A percentile compares a stretch with the other conserved stretches of the same genome.
phyloP scores from a whole-genome alignment of 35 echinoderm and acorn worm species.

The Heliocidaris tuberculata region DNA sequence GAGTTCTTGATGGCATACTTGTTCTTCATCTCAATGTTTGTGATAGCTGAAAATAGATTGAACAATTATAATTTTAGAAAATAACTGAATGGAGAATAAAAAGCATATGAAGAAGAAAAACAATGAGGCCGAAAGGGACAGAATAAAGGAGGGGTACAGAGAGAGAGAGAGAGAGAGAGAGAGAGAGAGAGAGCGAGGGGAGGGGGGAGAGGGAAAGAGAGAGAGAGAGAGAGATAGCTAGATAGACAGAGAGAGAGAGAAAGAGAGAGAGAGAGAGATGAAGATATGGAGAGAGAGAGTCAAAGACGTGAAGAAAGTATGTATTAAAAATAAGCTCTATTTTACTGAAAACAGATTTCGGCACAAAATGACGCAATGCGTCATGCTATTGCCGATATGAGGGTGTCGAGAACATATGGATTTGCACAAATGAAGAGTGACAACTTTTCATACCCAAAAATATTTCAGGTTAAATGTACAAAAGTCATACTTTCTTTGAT shows the following conservation, averaged over 20 bases:
- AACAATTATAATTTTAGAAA: background rate
- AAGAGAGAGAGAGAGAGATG: too few species aligned
- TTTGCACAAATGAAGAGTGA: too few species aligned
- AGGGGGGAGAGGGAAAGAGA: background rate
- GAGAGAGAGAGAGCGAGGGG: background rate
- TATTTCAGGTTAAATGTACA: too few species aligned
- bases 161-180: background rate
- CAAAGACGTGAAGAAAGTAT: too few species aligned
- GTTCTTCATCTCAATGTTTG: slow-evolving; percentile 19
- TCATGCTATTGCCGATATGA: background rate
- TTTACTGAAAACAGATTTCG: background rate
- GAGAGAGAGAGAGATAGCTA: background rate
- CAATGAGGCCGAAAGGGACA: background rate
- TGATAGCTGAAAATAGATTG: background rate
- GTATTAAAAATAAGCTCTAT: background rate
- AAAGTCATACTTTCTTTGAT: too few species aligned
- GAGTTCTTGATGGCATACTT: slow-evolving; percentile 36
- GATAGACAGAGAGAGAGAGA: background rate
- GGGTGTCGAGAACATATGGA: background rate
- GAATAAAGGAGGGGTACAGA: background rate
- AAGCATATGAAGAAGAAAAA: background rate
- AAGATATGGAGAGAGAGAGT: too few species aligned
- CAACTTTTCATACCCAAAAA: too few species aligned
- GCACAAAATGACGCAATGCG: background rate
- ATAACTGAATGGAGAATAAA: background rate